Percentiles rank a stretch among this genome's conserved stretches.
phyloP scores from a whole-genome alignment of 1,140 invertebrate species.

The Drosophila serrata region DNA sequence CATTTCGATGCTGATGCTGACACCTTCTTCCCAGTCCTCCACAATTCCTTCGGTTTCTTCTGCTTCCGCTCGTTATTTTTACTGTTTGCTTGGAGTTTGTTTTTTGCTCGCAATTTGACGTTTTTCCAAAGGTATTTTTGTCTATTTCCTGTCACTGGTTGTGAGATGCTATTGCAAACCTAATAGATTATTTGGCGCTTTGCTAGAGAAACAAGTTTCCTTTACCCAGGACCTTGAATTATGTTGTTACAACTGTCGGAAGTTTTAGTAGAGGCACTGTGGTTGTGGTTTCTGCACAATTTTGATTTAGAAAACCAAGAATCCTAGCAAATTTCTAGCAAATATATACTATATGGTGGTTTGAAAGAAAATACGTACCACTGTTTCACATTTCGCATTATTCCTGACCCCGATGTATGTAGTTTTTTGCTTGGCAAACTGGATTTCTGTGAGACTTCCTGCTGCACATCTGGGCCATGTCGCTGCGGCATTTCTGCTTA shows the following conservation, averaged over 20 bases:
- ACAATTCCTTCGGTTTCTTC: slow-evolving; percentile 3
- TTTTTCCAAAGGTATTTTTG: slow-evolving; percentile 43
- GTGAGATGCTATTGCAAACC: slow-evolving; percentile 60
- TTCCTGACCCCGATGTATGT: slow-evolving; percentile 4
- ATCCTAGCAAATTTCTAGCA: too few species aligned
- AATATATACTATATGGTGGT: too few species aligned
- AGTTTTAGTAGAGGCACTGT: slow-evolving; percentile 24
- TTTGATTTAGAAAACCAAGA: neutral
- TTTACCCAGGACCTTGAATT: slow-evolving; percentile 45
- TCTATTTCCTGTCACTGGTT: slow-evolving; percentile 49
- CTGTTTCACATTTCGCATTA: neutral
- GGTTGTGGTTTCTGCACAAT: neutral
- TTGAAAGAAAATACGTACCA: neutral
- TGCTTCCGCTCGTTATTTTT: slow-evolving; percentile 5
- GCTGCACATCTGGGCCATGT: slow-evolving; percentile 47
- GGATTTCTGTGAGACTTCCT: slow-evolving; percentile 9
- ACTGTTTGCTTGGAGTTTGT: slow-evolving; percentile 22
- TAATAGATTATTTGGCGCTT: slow-evolving; percentile 71
- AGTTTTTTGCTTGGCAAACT: slow-evolving; percentile 33
- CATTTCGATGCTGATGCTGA: slow-evolving; percentile 68
- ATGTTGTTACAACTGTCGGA: slow-evolving; percentile 33
- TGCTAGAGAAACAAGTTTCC: slow-evolving; percentile 50
- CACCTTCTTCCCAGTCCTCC: slow-evolving; percentile 19
- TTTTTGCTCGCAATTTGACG: slow-evolving; percentile 38
- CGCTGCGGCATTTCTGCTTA: slow-evolving; percentile 42